Evolutionary conservation across 1,140 invertebrate species (phyloP), one percentile per base, ranked within the genome.

Genomic region (Antheraea pernyi): DNA sequence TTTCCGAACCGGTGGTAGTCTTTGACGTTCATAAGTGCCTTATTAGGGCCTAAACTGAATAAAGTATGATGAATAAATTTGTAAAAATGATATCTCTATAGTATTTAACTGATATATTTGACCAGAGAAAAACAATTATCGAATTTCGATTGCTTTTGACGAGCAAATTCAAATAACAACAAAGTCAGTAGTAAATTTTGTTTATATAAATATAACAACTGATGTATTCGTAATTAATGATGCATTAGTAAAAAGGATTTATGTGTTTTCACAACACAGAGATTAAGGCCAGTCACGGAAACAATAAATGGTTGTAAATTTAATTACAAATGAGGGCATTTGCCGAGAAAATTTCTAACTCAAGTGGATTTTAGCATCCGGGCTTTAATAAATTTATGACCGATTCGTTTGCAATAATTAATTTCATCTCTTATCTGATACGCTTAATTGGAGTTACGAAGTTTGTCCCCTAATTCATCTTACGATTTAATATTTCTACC

Each of bases 361-460:
- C 71, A 63, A 53, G 77, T 75, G 73, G 74, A 78, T 79, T 83
- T 70, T 71, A 80, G 74, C 78, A 79, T 79, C 75, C 76, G 74
- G 72, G 72, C 71, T 78, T 76, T 73, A 69, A 63, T 19, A 69
- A 84, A 84, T 83, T 83, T 84, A 83, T 76, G 72, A 75, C 67
- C 76, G 72, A 72, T 78, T 77, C 71, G 75, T 82, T 77, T 72
- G 68, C 72, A 37, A 74, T 82, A 85, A 85, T 85, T 86, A 84
- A 85, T 86, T 82, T 81, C 68, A 62, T 71, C 78, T 76, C 74
- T 79, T 83, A 82, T 82, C 77, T 76, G 68, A 81, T 79, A 80
- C 71, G 75, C 69, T 80, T 82, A 80, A 80, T 80, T 78, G 74
- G 72, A 79, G 75, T 73, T 77, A 69, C 72, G 60, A 70, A 82